Percentiles rank a stretch among this genome's conserved stretches.
phyloP scores from a whole-genome alignment of 2,113 vertebrate species.

The Barbus barbus region DNA sequence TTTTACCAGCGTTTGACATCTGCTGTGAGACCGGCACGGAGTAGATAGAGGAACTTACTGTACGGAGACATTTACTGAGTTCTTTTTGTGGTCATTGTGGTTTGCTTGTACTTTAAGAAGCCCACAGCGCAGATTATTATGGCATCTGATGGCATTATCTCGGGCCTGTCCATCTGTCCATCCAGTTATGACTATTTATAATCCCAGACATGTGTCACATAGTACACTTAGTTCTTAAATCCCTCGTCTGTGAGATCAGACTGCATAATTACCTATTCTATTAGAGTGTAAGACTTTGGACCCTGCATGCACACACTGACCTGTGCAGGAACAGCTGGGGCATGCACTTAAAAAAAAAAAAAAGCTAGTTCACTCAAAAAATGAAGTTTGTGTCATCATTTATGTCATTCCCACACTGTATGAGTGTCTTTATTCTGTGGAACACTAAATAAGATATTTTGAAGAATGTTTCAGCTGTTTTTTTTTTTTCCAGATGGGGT shows the following conservation, averaged over 20 bases:
- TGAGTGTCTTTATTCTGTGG: background rate
- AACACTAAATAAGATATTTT: background rate
- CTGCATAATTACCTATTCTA: conserved; percentile 78
- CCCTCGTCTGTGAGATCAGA: conserved; percentile 76
- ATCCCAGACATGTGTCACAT: conserved; percentile 58
- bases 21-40: conserved; percentile 31
- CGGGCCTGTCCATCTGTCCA: conserved; percentile 53
- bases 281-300: conserved; percentile 70
- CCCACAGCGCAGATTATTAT: conserved; percentile 15
- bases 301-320: conserved; percentile 36
- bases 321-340: conserved; percentile 71
- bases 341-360: background rate
- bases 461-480: background rate
- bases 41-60: background rate
- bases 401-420: background rate
- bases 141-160: conserved; percentile 36
- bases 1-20: conserved; percentile 49
- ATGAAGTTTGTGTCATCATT: background rate
- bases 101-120: no score
- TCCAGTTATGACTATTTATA: conserved; percentile 51
- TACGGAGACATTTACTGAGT: background rate
- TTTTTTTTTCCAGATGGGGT: background rate
- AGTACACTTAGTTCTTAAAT: conserved; percentile 77
- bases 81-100: background rate
- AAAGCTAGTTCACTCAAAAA: background rate